Conservation (phyloP, 2,888 invertebrate species). For the Drosophila kokeensis region DNA sequence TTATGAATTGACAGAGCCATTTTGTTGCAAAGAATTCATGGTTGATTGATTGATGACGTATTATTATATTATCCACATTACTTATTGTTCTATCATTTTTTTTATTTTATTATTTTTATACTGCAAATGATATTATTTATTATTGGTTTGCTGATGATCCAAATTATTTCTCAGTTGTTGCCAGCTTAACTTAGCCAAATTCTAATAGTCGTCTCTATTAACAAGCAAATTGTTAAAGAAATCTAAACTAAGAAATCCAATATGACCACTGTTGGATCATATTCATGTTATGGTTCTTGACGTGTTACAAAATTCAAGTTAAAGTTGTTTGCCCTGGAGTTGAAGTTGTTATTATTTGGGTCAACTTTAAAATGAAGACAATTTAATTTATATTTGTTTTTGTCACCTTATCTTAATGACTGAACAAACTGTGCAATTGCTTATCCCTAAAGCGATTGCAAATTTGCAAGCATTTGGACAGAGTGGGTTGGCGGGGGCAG, state of each 20-base stretch:
- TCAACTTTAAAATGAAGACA: not conserved
- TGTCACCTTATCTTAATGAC: not conserved
- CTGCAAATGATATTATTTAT: not conserved
- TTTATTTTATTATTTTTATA: not conserved
- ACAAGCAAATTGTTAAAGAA: too few relatives aligned
- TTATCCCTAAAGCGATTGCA: not conserved
- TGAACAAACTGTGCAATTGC: not conserved
- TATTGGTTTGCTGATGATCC: not conserved
- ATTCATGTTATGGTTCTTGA: not conserved
- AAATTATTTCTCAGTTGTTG: not conserved
- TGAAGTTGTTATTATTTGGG: not conserved
- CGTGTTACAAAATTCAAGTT: not conserved
- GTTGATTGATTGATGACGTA: too few relatives aligned
- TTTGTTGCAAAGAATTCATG: not conserved
- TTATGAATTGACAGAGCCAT: not conserved
- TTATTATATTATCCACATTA: not conserved
- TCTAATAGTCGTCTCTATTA: not conserved
- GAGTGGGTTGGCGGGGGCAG: not conserved
- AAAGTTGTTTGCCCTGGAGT: not conserved
- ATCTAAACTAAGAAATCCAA: not conserved
- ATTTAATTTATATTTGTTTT: not conserved
- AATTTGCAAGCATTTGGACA: not conserved
- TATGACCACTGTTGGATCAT: not conserved
- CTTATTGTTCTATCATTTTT: not conserved
- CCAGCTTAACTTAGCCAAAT: not conserved